phyloP scores from a whole-genome alignment of 2,888 invertebrate genomes.

The Drosophila conformis region DNA sequence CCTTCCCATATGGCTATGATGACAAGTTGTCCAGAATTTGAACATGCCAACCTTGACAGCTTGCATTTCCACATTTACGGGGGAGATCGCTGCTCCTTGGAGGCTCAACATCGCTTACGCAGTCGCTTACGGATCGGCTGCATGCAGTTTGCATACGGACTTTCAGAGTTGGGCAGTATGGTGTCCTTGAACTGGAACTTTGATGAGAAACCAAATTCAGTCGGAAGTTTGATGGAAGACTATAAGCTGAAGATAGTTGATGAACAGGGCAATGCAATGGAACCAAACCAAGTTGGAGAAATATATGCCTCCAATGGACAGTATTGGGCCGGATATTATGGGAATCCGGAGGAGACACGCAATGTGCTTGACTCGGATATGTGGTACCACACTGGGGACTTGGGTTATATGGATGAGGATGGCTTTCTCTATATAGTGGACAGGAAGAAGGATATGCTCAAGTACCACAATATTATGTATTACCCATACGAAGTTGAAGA shows the following conservation, averaged over 20 bases:
- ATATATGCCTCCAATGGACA: constrained; percentile 62
- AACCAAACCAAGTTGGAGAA: constrained; percentile 76
- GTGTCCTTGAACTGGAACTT: constrained; percentile 56
- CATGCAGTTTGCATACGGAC: constrained; percentile 68
- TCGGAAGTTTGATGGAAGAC: constrained; percentile 66
- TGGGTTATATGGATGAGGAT: constrained; percentile 82
- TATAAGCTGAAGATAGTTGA: constrained; percentile 16
- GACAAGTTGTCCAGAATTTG: constrained; percentile 53
- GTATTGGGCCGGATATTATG: constrained; percentile 54
- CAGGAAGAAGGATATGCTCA: constrained; percentile 80
- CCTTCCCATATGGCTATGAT: constrained; percentile 68
- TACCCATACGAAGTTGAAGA: constrained; percentile 81
- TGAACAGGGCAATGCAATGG: constrained; percentile 61
- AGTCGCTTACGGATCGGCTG: constrained; percentile 56
- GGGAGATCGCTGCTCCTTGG: constrained; percentile 66
- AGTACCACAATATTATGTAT: constrained; percentile 75
- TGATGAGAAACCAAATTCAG: constrained; percentile 70
- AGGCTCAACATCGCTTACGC: constrained; percentile 59
- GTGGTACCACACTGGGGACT: constrained; percentile 82
- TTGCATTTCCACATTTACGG: too few species aligned
- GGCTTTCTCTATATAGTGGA: constrained; percentile 77
- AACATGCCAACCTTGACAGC: constrained; percentile 46
- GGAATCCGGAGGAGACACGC: too few species aligned
- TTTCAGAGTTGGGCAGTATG: constrained; percentile 73
- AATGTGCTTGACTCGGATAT: background rate